Base-by-base conservation (phyloP, 2,888 invertebrate species). In the Allolobophora icterica region DNA sequence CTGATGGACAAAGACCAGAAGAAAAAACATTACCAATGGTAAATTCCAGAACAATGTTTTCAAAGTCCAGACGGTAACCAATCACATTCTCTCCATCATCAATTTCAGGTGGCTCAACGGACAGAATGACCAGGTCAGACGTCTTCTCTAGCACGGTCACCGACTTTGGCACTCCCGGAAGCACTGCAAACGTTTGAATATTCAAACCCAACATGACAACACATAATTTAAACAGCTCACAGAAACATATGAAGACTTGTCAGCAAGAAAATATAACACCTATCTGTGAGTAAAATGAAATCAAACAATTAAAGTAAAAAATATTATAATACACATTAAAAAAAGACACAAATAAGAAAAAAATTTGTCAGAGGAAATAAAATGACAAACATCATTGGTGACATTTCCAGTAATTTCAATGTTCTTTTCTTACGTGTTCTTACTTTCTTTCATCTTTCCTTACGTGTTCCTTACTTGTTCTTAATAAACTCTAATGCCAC, bases 21-120 rank as follows among this genome's bases (percentile, higher is more conserved):
- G 1, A 2, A 52, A 45, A 52, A 8, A n/a, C 30, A n/a, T 38
- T 33, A 91, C 92, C 91, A 1, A 92, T 21, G 30, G 33, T 30
- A 58, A 92, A 91, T 87, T 92, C 91, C 89, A 90, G 90, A 13
- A 89, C 83, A 58, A 33, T 58, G 33, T 40, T 84, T 33, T 92
- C 92, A 71, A 90, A 93, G 58, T 91, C 91, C 30, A 93, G 91
- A 24, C 92, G 90, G 91, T 92, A 93, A n/a, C 92, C 92, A 71
- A 90, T 71, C 42, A 93, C 42, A 24, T 89, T 84, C 40, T 91
- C 90, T 21, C 93, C 93, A 30, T 92, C 93, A 38, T 92, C 90
- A 34, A 91, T 90, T 30, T 84, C 90, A 2, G 93, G 93, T 0
- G 93, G 92, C n/a, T 38, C 90, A n/a, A 92, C 92, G 1, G 71